Evolutionary conservation across 2,797 vertebrate species (phyloP), one percentile per base, ranked within the genome.

Genomic region (Sternotherus odoratus): DNA sequence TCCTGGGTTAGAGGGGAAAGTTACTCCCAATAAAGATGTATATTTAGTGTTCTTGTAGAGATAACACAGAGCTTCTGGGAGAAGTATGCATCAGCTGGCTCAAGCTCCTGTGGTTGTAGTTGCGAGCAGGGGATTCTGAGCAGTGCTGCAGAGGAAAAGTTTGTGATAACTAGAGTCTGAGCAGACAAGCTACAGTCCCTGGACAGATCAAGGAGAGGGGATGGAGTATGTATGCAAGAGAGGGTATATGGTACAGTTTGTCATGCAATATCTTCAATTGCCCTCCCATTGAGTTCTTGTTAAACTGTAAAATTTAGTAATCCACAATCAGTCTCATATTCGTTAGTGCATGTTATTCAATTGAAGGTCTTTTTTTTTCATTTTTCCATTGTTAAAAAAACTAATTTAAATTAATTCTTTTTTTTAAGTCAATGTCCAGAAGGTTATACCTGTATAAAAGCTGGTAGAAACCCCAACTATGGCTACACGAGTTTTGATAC

Each of bases 401-500:
- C 63, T 75, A 5, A 5, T 39, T 57, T 83, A 1, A 5, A 23
- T 39, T 39, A 69, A 69, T 69, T 69, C 2, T 77, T 33, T 15
- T 15, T 66, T 95, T 98, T 85, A 93, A 99, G 99, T 95, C 98
- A 98, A 83, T 99, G 99, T 97, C 99, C 99, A 77, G 99, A 99
- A 91, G 98, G 98, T 0, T 99, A 93, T 89, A 1, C 0, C 0
- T 99, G 99, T 95, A 0, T 95, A 4, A 98, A 98, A 95, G 95
- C 74, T 63, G 99, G 99, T 87, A 90, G 0, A 51, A 99, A 99
- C 92, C 99, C 99, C 1, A 98, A 99, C 97, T 99, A 98, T 83
- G 98, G 98, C 79, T 99, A 99, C 94, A 99, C 99, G 9, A 99
- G 99, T 93, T 99, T 99, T 97, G 99, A 99, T 95, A 98, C 98